These are phyloP conservation scores for Hemistola chrysoprasaria DNA, from an alignment of 2,888 invertebrate species.

Conservation along the genomic window DNA sequence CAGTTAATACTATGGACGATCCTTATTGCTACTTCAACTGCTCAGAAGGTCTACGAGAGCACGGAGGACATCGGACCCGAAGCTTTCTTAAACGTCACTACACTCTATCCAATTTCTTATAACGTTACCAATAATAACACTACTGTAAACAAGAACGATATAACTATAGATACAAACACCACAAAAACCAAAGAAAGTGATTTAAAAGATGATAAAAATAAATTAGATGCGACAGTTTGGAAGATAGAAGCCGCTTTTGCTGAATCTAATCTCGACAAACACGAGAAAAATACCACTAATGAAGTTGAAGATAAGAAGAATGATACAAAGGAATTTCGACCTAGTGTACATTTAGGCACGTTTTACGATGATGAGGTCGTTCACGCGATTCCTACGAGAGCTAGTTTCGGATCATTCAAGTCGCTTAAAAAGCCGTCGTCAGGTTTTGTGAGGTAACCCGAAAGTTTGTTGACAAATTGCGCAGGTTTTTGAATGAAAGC, in stretches of 20 bases:
- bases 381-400: constrained; percentile 34
- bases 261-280: constrained; percentile 36
- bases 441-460: constrained; percentile 47
- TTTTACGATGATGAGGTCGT: constrained; percentile 64
- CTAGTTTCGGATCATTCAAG: constrained; percentile 32
- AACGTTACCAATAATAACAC: constrained; percentile 9
- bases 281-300: constrained; percentile 30
- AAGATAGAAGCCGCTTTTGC: constrained; percentile 52
- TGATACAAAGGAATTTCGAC: constrained; percentile 62
- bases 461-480: constrained; percentile 13
- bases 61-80: constrained; percentile 37
- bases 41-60: constrained; percentile 40
- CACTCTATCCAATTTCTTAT: constrained; percentile 49
- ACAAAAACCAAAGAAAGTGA: constrained; percentile 17
- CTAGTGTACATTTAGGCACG: constrained; percentile 75
- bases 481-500: constrained; percentile 15
- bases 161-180: constrained; percentile 10
- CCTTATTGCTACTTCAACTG: constrained; percentile 33
- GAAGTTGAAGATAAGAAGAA: constrained; percentile 37
- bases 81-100: constrained; percentile 49
- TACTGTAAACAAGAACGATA: constrained; percentile 8
- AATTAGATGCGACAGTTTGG: constrained; percentile 43
- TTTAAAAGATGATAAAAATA: constrained; percentile 22
- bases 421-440: constrained; percentile 45
- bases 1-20: constrained; percentile 46